Evolutionary conservation across 2,113 vertebrate genomes (phyloP), one percentile per base, ranked within the genome.

Genomic region (Mustela nigripes): DNA sequence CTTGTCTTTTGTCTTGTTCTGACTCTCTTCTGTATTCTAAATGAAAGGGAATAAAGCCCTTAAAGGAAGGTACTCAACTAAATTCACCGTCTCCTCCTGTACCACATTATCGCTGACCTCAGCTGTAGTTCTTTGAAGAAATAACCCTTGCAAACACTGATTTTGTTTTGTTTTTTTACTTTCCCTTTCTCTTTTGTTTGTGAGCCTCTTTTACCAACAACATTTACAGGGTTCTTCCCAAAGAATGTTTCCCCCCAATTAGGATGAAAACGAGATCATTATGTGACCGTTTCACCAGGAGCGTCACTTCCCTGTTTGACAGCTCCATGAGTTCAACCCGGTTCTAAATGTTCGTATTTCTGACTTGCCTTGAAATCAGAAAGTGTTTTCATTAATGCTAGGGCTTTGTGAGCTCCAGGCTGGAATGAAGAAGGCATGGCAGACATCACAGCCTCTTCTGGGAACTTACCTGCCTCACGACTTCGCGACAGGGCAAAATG

Each of bases 1-100:
- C 84, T 95, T 45, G 88, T 97, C 94, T 98, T 96, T 97, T 96
- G 63, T 97, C 97, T 96, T 50, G 62, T 95, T 98, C 81, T 94
- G 24, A 36, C 39, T 83, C 15, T 95, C 53, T 90, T 96, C 65
- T 84, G 14, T 97, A 5, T 60, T 73, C 85, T 93, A 53, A 95
- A 92, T 79, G 79, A 89, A 91, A 87, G 36, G n/a, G 11, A 88
- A 48, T 31, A 58, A 95, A 89, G 92, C 18, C 50, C 36, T 84
- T 93, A 28, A 22, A 87, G 58, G 58, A 60, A 86, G 67, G 7
- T 42, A 4, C 39, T 16, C 0, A 45, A 11, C 48, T 45, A 24
- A 67, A 73, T 81, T 28, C 56, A 10, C 74, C 7, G 1, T 48
- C 82, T 92, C 48, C 78, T 62, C 42, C 9, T 24, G 5, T 1